These are phyloP conservation scores for Geotrypetes seraphini DNA, from an alignment of 2,797 vertebrate genomes.

Conservation along the genomic window DNA sequence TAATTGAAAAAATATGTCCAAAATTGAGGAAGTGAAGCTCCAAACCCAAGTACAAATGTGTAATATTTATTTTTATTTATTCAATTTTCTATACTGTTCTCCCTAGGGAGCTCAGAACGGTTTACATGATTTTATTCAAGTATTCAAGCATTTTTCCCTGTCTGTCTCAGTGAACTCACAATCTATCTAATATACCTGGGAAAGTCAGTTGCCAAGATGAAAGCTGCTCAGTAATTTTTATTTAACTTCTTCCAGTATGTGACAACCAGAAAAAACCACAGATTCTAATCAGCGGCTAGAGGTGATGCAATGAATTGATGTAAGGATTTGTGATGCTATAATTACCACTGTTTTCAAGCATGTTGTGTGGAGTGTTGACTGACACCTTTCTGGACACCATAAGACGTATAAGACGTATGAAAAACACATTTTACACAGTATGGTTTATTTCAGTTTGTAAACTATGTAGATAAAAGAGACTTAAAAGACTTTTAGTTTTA, in stretches of 20 bases:
- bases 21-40: too few relatives aligned
- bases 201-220: background rate
- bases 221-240: background rate
- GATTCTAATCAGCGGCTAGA: fast-evolving
- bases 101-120: too few relatives aligned
- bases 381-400: background rate
- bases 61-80: too few relatives aligned
- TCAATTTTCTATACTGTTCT: too few relatives aligned
- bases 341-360: background rate
- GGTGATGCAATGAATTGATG: background rate
- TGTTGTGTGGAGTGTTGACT: background rate
- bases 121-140: too few relatives aligned
- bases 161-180: too few relatives aligned
- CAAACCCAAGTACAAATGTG: too few relatives aligned
- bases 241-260: background rate
- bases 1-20: too few relatives aligned
- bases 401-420: background rate
- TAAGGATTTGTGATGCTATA: too few relatives aligned
- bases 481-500: background rate
- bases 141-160: too few relatives aligned
- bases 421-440: too few relatives aligned
- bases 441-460: fast-evolving
- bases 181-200: too few relatives aligned
- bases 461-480: fast-evolving
- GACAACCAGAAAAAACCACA: background rate